Conservation (phyloP, 2,113 vertebrate species). For the Entosphenus tridentatus region DNA sequence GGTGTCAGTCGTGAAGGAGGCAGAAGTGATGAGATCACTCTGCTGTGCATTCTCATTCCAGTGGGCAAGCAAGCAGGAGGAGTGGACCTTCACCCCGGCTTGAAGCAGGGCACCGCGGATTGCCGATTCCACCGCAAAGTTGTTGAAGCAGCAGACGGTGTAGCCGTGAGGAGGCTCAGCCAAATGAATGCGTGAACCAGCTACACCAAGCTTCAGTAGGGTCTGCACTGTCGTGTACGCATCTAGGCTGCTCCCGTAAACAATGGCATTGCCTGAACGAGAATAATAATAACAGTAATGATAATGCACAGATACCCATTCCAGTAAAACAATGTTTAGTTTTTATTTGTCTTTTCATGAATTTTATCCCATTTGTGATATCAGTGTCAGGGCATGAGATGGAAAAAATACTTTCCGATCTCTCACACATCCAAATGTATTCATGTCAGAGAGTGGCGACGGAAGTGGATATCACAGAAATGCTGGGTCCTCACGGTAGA, state of each 20-base stretch:
- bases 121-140: constrained; percentile 17
- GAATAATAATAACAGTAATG: constrained; percentile 7
- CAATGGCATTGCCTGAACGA: constrained; percentile 35
- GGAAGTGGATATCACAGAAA: background rate
- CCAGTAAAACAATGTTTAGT: constrained; percentile 20
- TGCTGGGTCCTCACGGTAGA: constrained; percentile 14
- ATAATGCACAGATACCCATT: constrained; percentile 3
- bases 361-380: too few relatives aligned
- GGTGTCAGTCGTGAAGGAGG: constrained; percentile 28
- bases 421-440: too few relatives aligned
- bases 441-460: too few relatives aligned
- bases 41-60: constrained; percentile 24
- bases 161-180: constrained; percentile 23
- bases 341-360: background rate
- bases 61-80: constrained; percentile 25
- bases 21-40: constrained; percentile 25
- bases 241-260: constrained; percentile 56
- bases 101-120: constrained; percentile 18
- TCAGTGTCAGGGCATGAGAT: too few relatives aligned
- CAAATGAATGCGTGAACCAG: constrained; percentile 33
- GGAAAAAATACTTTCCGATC: too few relatives aligned
- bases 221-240: constrained; percentile 33
- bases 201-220: constrained; percentile 34
- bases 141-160: constrained; percentile 20
- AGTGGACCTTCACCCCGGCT: constrained; percentile 24